Conservation (phyloP, 2,888 invertebrate genomes). For the Philaethria dido region DNA sequence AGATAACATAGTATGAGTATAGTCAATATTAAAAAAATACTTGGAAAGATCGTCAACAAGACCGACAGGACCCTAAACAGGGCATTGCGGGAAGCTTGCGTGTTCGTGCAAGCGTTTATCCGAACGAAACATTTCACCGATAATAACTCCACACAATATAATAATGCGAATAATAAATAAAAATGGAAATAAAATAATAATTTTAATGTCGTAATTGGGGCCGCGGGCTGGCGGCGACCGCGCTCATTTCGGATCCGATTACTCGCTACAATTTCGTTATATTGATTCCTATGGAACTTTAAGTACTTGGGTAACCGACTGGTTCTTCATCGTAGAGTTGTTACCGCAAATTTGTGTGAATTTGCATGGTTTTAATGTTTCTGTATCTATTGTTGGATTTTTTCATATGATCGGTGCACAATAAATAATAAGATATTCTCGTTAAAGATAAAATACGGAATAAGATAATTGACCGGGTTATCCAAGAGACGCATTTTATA, state of each 20-base stretch:
- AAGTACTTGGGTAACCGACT: constrained; percentile 55
- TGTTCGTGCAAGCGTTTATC: constrained; percentile 78
- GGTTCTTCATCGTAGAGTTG: constrained; percentile 54
- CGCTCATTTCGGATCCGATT: constrained; percentile 63
- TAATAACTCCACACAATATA: constrained; percentile 84
- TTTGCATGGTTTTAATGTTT: not conserved
- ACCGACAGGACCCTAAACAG: constrained; percentile 61
- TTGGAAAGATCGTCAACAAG: constrained; percentile 20
- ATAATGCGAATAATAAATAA: constrained; percentile 84
- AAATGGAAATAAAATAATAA: constrained; percentile 84
- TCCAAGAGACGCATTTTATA: too few species aligned
- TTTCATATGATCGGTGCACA: not conserved
- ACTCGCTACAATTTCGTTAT: constrained; percentile 60
- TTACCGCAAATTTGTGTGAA: constrained; percentile 47
- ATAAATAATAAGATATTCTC: not conserved
- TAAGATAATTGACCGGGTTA: too few species aligned
- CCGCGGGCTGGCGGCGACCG: constrained; percentile 64
- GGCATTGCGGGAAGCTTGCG: constrained; percentile 67
- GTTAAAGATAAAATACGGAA: too few species aligned
- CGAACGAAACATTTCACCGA: constrained; percentile 84
- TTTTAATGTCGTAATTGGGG: constrained; percentile 83
- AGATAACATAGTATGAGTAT: not conserved
- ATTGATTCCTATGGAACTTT: constrained; percentile 70
- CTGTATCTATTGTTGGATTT: not conserved
- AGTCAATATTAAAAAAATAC: not conserved